Evolutionary conservation across 1,140 invertebrate genomes (phyloP), one percentile per base, ranked within the genome.

Genomic region (Diorhabda carinulata): DNA sequence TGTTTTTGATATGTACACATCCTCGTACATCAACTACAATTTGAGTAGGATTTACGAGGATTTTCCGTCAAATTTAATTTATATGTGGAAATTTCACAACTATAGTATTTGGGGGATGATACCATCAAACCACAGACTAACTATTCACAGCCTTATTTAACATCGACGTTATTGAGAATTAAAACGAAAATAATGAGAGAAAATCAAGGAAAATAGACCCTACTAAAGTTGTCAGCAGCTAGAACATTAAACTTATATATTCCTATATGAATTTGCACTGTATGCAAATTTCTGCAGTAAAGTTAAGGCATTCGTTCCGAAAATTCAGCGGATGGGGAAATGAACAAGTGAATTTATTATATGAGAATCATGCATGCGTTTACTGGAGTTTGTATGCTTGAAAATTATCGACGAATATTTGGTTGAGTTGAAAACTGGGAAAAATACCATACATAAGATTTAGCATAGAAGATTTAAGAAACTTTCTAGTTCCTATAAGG

Each of bases 151-250:
- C 25, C 2, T 25, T 25, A 25, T 25, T 25, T 25, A 25, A 25
- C 25, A 25, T 25, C 25, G 25, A 25, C 25, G 25, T 25, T 25
- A 25, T 25, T 25, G 25, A 25, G 25, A 25, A 25, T 25, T 25
- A 52, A 52, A 52, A n/a, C 47, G 58, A 42, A 60, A 60, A 25
- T 73, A 75, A 72, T 73, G 61, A 66, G 68, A 68, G 70, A 70
- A 73, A 72, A 75, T 71, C 68, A 65, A 68, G 66, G 62, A 68
- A 73, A 71, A 74, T 75, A 72, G 58, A 75, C 73, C 73, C 74
- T 75, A 75, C 73, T 75, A 75, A 75, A 75, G 70, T 73, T 73
- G 74, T 75, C 74, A 72, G 74, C 74, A 73, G 70, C 73, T 70
- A 72, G 65, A 63, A 75, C 70, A 69, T 73, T 75, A 72, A 70